Evolutionary conservation across 2,888 invertebrate species (phyloP).

Genomic region (Sinelater perroti): DNA sequence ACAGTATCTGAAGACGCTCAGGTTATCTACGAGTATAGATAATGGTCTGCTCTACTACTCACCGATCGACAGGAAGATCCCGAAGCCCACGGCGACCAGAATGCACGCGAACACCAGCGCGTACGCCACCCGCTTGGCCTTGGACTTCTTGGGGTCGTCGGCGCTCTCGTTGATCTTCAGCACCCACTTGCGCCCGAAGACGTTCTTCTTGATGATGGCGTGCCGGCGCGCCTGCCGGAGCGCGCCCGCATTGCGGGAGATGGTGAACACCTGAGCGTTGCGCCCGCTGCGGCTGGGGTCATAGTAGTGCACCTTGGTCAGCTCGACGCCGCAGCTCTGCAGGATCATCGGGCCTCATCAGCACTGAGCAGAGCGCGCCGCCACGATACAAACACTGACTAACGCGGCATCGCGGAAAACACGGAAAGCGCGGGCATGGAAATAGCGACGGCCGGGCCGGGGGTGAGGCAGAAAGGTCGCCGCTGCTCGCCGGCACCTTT

Average conservation of each 20-base stretch:
- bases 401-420: slow-evolving; percentile 27
- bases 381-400: slow-evolving; percentile 31
- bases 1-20: no score
- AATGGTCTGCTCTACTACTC: no score
- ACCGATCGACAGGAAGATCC: slow-evolving; percentile 52
- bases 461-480: slow-evolving; percentile 35
- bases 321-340: slow-evolving; percentile 47
- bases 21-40: no score
- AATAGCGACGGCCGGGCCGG: slow-evolving; percentile 11
- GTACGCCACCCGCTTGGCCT: slow-evolving; percentile 46
- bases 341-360: slow-evolving; percentile 19
- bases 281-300: slow-evolving; percentile 45
- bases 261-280: slow-evolving; percentile 48
- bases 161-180: slow-evolving; percentile 55
- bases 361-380: background rate
- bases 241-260: slow-evolving; percentile 48
- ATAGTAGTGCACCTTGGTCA: slow-evolving; percentile 57
- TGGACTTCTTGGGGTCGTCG: slow-evolving; percentile 39
- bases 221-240: slow-evolving; percentile 48
- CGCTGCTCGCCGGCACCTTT: no score
- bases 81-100: slow-evolving; percentile 50
- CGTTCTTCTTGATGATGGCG: slow-evolving; percentile 54
- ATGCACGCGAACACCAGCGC: slow-evolving; percentile 51
- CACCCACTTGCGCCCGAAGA: slow-evolving; percentile 59
- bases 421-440: slow-evolving; percentile 31